Conservation (phyloP, 2,113 vertebrate species). For the Daboia siamensis region DNA sequence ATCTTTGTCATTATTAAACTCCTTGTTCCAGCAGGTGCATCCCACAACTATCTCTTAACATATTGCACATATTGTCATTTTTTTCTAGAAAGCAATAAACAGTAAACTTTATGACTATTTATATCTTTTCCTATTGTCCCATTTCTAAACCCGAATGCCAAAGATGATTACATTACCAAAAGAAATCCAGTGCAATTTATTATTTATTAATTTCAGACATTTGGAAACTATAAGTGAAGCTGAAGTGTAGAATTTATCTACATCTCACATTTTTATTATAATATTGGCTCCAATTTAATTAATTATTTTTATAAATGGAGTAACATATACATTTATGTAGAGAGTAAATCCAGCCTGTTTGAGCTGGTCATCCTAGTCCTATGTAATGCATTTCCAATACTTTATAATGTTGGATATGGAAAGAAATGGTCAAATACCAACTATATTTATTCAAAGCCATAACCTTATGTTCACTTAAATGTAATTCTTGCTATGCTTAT, state of each 20-base stretch:
- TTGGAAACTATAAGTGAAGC: background rate
- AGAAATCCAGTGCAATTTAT: background rate
- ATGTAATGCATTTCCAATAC: background rate
- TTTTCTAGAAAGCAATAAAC: background rate
- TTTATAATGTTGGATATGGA: background rate
- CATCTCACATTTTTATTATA: background rate
- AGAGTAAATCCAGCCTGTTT: background rate
- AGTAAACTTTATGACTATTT: background rate
- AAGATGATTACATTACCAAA: background rate
- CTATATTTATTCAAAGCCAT: background rate
- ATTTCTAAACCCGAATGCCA: background rate
- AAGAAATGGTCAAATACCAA: background rate
- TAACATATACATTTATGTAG: background rate
- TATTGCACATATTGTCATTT: background rate
- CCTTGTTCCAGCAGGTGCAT: background rate
- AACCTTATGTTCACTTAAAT: background rate
- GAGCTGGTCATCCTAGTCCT: background rate
- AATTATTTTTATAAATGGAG: background rate
- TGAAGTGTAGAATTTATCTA: background rate
- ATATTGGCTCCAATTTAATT: background rate
- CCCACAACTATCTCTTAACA: background rate
- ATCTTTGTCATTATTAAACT: background rate
- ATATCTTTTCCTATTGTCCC: background rate
- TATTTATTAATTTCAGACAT: background rate
- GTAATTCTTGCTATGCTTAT: background rate